Conservation (phyloP, 2,797 vertebrate species). For the Thripadectes ignobilis region DNA sequence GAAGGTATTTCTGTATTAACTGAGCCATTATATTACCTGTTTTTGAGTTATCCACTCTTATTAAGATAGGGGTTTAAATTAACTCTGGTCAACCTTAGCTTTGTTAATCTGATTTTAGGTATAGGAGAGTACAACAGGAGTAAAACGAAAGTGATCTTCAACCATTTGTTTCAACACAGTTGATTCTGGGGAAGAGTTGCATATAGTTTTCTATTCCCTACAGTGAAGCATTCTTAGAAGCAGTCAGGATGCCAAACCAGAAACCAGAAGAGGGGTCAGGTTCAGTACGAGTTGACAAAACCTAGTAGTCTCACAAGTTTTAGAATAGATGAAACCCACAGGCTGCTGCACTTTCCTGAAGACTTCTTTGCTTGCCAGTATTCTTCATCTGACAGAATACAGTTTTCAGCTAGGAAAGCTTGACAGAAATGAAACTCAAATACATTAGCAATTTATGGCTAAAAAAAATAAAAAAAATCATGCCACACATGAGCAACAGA, state of each 20-base stretch:
- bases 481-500: not conserved
- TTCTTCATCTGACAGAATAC: not conserved
- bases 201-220: not conserved
- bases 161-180: not conserved
- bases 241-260: not conserved
- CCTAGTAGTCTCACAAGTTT: not conserved
- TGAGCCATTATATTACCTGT: not conserved
- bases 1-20: not conserved
- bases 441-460: not conserved
- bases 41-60: not conserved
- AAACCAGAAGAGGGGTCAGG: not conserved
- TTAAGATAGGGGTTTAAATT: not conserved
- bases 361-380: not conserved
- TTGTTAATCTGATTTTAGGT: not conserved
- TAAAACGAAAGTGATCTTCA: not conserved
- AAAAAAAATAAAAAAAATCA: not conserved
- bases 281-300: not conserved
- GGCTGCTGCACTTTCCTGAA: not conserved
- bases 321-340: not conserved
- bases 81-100: not conserved
- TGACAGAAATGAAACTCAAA: not conserved
- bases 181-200: not conserved
- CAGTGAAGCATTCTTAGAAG: not conserved
- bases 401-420: not conserved
- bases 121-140: not conserved